Base-by-base conservation (phyloP, 2,888 invertebrate genomes). In the Melinopterus prodromus region DNA sequence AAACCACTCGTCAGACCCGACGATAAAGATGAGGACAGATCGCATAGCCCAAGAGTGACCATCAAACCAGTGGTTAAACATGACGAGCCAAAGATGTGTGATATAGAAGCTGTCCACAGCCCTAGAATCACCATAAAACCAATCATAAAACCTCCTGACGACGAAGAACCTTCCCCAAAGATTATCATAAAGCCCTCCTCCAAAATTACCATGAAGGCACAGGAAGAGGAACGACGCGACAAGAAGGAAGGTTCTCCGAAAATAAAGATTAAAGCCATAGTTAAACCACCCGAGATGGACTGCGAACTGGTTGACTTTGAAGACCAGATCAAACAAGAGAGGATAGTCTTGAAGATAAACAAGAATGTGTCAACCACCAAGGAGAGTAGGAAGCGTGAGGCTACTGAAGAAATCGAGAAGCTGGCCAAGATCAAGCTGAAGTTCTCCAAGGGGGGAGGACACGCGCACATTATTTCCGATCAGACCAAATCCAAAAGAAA, bases 291-390 rank as follows among this genome's bases (percentile, higher is more conserved):
- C 2, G 84, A 84, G 70, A 82, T 76, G 26, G 81, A 83, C 72
- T 69, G 82, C 3, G 83, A 83, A 38, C 78, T 83, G 14, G 81
- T 84, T 16, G 85, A 86, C 69, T 85, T 84, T 6, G 88, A 88
- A 69, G 89, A 89, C n/a, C 85, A 85, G 74, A 86, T 87, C 3
- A 89, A 89, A 81, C 84, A 85, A 79, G 88, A 89, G 82, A 83
- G 93, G 85, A 93, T 93, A 84, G 92, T 93, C 83, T 89, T 93
- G 84, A 93, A 93, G 89, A 93, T 93, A 84, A 93, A 93, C 86
- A 93, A 93, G 89, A 91, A 92, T 85, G 53, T 6, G 3, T 70
- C 82, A 80, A 16, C 85, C 16, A 77, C 81, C 2, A 86, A 86
- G 78, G 86, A 86, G 12, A 81, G 84, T 0, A 85, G 85, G 75